Conservation (phyloP, 2,797 vertebrate genomes). For the Xenopus petersii region DNA sequence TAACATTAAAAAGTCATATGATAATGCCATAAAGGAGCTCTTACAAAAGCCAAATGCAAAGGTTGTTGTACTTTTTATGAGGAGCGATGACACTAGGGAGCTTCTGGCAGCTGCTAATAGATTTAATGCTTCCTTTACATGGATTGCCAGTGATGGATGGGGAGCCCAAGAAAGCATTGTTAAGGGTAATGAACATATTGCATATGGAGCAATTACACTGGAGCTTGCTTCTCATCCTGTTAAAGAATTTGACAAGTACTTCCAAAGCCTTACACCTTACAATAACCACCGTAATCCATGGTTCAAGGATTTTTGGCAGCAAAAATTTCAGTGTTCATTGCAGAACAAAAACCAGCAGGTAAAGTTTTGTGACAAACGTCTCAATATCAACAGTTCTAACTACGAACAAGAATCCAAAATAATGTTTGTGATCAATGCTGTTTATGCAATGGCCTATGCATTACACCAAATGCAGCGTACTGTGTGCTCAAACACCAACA, state of each 20-base stretch:
- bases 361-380: slow-evolving; percentile 77
- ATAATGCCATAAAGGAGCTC: slow-evolving; percentile 88
- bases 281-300: slow-evolving; percentile 92
- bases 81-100: slow-evolving; percentile 90
- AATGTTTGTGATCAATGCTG: slow-evolving; percentile 97
- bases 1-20: slow-evolving; percentile 92
- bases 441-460: slow-evolving; percentile 93
- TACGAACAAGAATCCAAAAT: slow-evolving; percentile 98
- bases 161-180: slow-evolving; percentile 94
- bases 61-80: slow-evolving; percentile 92
- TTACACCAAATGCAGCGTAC: slow-evolving; percentile 92
- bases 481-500: slow-evolving; percentile 89
- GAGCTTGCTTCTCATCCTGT: slow-evolving; percentile 90
- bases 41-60: slow-evolving; percentile 91
- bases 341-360: slow-evolving; percentile 64
- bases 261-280: slow-evolving; percentile 82
- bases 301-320: slow-evolving; percentile 98
- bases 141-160: slow-evolving; percentile 98
- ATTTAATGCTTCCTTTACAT: slow-evolving; percentile 91
- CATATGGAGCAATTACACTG: slow-evolving; percentile 90
- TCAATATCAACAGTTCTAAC: slow-evolving; percentile 81
- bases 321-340: slow-evolving; percentile 91
- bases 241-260: slow-evolving; percentile 88
- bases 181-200: slow-evolving; percentile 90
- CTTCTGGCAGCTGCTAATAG: slow-evolving; percentile 87